A percentile compares a stretch with the other conserved stretches of the same genome.
phyloP scores from a whole-genome alignment of 2,797 vertebrate species.

The Pangasius larnaudii region DNA sequence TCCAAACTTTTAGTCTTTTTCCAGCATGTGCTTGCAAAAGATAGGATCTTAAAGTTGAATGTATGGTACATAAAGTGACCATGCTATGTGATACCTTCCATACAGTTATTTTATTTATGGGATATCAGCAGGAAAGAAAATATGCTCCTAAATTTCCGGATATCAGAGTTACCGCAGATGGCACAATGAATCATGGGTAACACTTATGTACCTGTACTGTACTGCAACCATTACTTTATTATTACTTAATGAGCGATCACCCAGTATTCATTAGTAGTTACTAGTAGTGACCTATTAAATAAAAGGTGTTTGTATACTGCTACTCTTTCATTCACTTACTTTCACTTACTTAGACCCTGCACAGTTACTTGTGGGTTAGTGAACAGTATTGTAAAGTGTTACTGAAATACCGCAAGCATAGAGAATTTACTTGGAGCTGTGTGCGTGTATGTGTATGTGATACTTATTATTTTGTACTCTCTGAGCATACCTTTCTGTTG shows the following conservation, averaged over 20 bases:
- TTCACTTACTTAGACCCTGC: neutral
- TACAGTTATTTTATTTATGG: neutral
- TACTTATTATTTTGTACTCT: neutral
- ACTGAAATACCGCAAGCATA: neutral
- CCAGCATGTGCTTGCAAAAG: neutral
- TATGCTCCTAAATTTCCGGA: neutral
- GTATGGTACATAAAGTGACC: neutral
- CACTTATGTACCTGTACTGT: neutral
- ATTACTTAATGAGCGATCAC: neutral
- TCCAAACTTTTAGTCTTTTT: neutral
- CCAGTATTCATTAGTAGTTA: neutral
- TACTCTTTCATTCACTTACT: neutral
- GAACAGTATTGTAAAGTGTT: neutral
- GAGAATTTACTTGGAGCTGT: neutral
- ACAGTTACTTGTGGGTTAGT: neutral
- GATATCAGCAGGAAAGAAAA: neutral
- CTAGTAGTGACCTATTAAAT: neutral
- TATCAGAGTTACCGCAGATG: neutral
- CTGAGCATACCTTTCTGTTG: conserved; percentile 12
- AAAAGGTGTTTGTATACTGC: neutral
- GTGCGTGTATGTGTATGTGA: neutral
- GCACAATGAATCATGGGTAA: neutral
- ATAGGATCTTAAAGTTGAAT: neutral
- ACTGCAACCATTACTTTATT: neutral
- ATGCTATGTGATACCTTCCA: neutral